Percentiles rank a stretch among this genome's conserved stretches.
phyloP scores from a whole-genome alignment of 2,113 vertebrate genomes.

The Nibea albiflora region DNA sequence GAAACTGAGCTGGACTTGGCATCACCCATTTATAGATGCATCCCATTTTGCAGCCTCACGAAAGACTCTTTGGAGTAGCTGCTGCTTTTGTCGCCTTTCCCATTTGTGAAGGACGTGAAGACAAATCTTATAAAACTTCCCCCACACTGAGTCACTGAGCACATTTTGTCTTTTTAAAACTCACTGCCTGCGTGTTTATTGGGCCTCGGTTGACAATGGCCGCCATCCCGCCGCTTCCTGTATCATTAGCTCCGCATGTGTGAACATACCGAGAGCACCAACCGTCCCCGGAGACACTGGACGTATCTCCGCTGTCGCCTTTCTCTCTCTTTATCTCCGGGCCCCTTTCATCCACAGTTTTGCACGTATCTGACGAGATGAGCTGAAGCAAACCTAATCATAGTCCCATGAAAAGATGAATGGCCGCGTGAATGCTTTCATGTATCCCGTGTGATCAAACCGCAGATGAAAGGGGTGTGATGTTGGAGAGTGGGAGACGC shows the following conservation, averaged over 20 bases:
- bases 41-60: conserved; percentile 25
- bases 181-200: conserved; percentile 20
- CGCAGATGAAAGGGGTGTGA: conserved; percentile 45
- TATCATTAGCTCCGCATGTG: conserved; percentile 46
- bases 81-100: conserved; percentile 2
- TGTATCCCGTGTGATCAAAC: conserved; percentile 33
- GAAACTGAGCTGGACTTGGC: neutral
- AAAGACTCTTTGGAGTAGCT: conserved; percentile 20
- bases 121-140: conserved; percentile 1
- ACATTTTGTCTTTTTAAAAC: conserved; percentile 10
- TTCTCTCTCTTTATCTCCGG: neutral
- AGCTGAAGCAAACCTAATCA: conserved; percentile 21
- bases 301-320: neutral
- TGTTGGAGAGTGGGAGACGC: neutral
- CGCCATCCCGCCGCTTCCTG: conserved; percentile 40
- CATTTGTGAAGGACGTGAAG: conserved; percentile 6
- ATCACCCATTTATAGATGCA: conserved; percentile 1
- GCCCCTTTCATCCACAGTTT: conserved; percentile 22
- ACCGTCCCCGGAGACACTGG: conserved; percentile 9
- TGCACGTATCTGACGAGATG: conserved; percentile 21
- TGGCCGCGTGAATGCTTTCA: conserved; percentile 9
- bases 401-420: conserved; percentile 22
- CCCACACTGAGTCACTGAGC: neutral
- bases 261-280: conserved; percentile 10
- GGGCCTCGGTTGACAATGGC: conserved; percentile 30